Percentiles rank a stretch among this genome's conserved stretches.
Evolutionary conservation across 1,140 invertebrate species (phyloP).

Genomic region (Heliconius nattereri): DNA sequence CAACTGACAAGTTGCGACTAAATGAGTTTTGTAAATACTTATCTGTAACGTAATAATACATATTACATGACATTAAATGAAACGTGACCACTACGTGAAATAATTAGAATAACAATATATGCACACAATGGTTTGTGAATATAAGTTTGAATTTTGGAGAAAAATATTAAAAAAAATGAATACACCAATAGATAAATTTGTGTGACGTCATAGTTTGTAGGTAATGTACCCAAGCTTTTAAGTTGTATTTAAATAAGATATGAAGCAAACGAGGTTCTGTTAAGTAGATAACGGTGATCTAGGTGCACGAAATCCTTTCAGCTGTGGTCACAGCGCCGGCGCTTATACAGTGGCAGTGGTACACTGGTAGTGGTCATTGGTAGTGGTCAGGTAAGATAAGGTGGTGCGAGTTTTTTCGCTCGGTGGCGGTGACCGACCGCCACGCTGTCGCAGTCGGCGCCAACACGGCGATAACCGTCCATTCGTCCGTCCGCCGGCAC

Average conservation of each 20-base stretch:
- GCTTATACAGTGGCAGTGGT: conserved; percentile 31
- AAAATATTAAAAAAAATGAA: not conserved
- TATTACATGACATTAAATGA: conserved; percentile 13
- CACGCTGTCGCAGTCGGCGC: conserved; percentile 52
- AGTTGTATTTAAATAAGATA: conserved; percentile 4
- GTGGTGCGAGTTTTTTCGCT: conserved; percentile 61
- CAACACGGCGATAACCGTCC: conserved; percentile 61
- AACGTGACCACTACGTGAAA: conserved; percentile 14
- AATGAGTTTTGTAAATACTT: not conserved
- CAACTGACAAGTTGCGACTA: not conserved
- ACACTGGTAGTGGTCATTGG: not conserved
- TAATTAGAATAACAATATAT: not conserved
- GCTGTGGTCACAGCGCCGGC: conserved; percentile 35
- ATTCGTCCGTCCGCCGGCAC: conserved; percentile 73
- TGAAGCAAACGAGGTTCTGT: not conserved
- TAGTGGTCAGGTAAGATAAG: conserved; percentile 62
- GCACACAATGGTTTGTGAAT: not conserved
- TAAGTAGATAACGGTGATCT: conserved; percentile 19
- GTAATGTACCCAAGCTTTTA: not conserved
- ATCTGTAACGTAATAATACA: not conserved
- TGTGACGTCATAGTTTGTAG: not conserved
- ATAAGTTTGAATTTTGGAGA: not conserved
- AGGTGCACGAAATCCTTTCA: conserved; percentile 8
- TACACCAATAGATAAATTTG: not conserved
- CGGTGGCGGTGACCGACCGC: conserved; percentile 61